Evolutionary conservation across 2,797 vertebrate species (phyloP).

Genomic region (Microctenopoma steveboyesi): DNA sequence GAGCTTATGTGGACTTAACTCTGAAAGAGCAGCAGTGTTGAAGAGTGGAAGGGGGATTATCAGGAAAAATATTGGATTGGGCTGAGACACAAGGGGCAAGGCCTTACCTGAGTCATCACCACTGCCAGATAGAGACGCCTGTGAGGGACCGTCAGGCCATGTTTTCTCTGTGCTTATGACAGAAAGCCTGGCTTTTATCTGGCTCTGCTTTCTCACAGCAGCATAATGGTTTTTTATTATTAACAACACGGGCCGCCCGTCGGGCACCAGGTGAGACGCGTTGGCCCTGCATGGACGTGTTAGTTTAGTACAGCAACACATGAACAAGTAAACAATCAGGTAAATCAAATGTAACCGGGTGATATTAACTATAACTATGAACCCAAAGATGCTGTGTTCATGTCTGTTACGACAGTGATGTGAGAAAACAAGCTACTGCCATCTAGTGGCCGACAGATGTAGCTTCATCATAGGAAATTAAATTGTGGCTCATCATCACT

Average conservation of each 20-base stretch:
- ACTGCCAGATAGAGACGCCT: conserved; percentile 26
- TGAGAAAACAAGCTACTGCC: conserved; percentile 58
- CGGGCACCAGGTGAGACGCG: not conserved
- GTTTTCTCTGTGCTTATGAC: conserved; percentile 7
- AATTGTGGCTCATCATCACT: conserved; percentile 39
- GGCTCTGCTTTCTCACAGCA: conserved; percentile 18
- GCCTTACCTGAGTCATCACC: conserved; percentile 57
- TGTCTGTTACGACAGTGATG: not conserved
- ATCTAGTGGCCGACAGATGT: conserved; percentile 55
- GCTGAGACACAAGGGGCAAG: conserved; percentile 59
- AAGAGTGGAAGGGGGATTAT: conserved; percentile 80
- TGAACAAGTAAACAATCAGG: conserved; percentile 2
- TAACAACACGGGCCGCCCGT: not conserved
- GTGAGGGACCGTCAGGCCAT: conserved; percentile 23
- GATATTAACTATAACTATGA: conserved; percentile 8
- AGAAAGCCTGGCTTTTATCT: conserved; percentile 4
- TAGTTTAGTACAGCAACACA: conserved; percentile 11
- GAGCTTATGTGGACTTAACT: conserved; percentile 84
- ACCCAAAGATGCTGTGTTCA: not conserved
- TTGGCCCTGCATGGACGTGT: not conserved
- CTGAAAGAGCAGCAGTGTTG: conserved; percentile 78
- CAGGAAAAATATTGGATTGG: conserved; percentile 81
- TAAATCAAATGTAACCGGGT: conserved; percentile 15
- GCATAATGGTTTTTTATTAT: conserved; percentile 7
- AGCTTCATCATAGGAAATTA: conserved; percentile 19